Conservation (phyloP, 1,140 invertebrate species). For the Mamestra configurata region DNA sequence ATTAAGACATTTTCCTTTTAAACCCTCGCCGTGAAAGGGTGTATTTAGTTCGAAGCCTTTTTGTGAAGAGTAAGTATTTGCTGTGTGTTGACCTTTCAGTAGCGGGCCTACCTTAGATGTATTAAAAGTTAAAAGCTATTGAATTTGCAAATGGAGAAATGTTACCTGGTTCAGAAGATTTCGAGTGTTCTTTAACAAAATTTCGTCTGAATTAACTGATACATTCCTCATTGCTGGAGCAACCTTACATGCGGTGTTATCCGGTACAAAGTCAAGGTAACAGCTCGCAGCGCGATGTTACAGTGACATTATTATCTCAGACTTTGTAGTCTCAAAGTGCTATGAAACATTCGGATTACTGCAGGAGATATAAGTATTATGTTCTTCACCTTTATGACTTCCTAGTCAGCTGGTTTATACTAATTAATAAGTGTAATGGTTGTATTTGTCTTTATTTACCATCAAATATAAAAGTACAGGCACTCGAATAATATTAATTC, state of each 20-base stretch:
- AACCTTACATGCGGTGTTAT: neutral
- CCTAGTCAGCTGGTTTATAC: too few species aligned
- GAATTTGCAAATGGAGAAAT: neutral
- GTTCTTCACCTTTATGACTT: too few species aligned
- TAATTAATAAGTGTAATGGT: too few species aligned
- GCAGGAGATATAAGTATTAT: too few species aligned
- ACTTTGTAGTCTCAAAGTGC: too few species aligned
- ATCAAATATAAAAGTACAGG: too few species aligned
- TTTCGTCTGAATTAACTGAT: too few species aligned
- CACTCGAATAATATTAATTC: too few species aligned
- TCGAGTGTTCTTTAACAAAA: neutral
- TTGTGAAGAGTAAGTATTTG: neutral
- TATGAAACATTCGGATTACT: too few species aligned
- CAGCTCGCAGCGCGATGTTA: neutral
- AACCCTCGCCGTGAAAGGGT: neutral
- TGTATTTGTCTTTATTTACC: too few species aligned
- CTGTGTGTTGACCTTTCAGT: neutral
- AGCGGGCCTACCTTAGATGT: neutral
- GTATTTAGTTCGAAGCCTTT: neutral
- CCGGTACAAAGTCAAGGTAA: neutral
- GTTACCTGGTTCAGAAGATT: neutral
- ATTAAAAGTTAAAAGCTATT: conserved; percentile 4
- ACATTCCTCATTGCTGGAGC: neutral
- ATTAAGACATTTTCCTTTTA: neutral
- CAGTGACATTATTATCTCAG: neutral